Evolutionary conservation across 2,888 invertebrate species (phyloP).

Genomic region (Cotesia congregata): DNA sequence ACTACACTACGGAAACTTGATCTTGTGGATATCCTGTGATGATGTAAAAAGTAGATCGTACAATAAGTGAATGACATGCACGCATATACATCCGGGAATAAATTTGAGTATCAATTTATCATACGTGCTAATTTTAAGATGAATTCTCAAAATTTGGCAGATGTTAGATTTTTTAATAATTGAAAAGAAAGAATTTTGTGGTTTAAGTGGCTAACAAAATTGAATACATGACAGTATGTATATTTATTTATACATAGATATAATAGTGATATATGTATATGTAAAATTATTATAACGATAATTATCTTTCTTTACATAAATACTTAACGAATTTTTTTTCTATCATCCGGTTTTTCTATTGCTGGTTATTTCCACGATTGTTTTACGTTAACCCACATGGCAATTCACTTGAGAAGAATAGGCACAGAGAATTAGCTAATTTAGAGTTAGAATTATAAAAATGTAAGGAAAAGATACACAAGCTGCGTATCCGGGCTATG

Average conservation of each 20-base stretch:
- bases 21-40: conserved; percentile 1
- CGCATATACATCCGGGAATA: background rate
- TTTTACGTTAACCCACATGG: background rate
- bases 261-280: background rate
- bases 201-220: background rate
- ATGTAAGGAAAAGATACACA: conserved; percentile 18
- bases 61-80: background rate
- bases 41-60: background rate
- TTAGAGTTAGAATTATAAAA: conserved; percentile 15
- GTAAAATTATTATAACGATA: background rate
- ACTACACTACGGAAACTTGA: background rate
- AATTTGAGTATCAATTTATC: background rate
- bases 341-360: background rate
- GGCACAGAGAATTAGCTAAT: background rate
- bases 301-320: background rate
- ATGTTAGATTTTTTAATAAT: background rate
- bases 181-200: background rate
- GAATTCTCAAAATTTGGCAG: background rate
- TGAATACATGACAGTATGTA: background rate
- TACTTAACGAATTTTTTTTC: background rate
- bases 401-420: conserved; percentile 17
- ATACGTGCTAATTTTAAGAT: background rate
- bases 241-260: background rate
- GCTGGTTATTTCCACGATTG: background rate
- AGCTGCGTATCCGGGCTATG: conserved; percentile 29